Conservation (phyloP, 2,888 invertebrate genomes). For the Xanthia togata region DNA sequence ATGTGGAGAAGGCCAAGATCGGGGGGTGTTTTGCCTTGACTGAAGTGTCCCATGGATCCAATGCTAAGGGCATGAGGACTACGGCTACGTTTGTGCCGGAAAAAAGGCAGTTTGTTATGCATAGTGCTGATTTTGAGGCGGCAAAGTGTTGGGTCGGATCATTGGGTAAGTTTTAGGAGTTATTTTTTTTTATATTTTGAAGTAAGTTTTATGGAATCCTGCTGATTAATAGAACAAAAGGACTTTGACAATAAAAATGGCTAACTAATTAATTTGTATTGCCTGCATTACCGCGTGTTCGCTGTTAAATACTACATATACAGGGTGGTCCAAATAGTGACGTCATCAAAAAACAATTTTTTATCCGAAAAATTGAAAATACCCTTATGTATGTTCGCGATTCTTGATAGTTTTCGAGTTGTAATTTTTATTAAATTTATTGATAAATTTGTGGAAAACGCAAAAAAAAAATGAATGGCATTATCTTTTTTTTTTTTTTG, state of each 20-base stretch:
- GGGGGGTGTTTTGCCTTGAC: conserved; percentile 95
- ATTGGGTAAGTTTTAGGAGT: conserved; percentile 86
- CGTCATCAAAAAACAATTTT: no score
- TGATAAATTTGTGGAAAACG: no score
- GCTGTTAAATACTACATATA: no score
- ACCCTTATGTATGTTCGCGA: no score
- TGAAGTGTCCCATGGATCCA: conserved; percentile 97
- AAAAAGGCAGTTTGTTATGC: conserved; percentile 94
- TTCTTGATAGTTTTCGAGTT: no score
- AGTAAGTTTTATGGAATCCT: not conserved
- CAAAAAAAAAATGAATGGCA: no score
- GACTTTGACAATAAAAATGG: not conserved
- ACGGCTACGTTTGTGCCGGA: conserved; percentile 95
- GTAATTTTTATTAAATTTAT: no score
- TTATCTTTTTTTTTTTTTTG: no score
- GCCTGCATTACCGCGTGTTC: no score
- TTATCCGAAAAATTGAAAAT: no score
- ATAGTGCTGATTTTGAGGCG: conserved; percentile 96
- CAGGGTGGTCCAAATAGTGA: no score
- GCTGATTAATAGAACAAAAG: not conserved
- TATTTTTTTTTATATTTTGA: not conserved
- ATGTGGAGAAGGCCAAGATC: conserved; percentile 78
- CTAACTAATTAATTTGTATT: no score
- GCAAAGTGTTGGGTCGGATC: conserved; percentile 98
- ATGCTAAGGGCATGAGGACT: conserved; percentile 96